These are phyloP conservation scores for Goniozus legneri DNA, from an alignment of 1,140 invertebrate genomes.

Conservation along the genomic window DNA sequence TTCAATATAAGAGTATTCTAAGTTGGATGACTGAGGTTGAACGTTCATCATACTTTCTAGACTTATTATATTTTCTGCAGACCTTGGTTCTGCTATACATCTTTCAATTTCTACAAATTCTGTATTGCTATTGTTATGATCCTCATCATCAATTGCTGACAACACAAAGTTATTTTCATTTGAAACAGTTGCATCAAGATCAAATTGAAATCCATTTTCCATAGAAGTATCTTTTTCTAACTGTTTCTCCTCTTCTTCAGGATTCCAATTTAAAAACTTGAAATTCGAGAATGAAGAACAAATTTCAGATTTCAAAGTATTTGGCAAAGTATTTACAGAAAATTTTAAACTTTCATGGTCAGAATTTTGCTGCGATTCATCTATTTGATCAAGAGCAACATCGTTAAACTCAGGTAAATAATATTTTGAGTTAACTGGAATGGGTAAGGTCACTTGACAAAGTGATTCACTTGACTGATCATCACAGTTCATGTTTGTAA, in stretches of 20 bases:
- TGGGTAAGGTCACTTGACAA: slow-evolving; percentile 33
- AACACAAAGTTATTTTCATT: no score
- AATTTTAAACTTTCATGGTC: no score
- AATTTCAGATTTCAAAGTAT: no score
- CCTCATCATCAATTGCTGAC: no score
- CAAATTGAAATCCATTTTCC: slow-evolving; percentile 35
- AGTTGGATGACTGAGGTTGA: slow-evolving; percentile 13
- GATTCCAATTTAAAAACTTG: slow-evolving; percentile 33
- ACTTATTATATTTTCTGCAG: slow-evolving; percentile 28
- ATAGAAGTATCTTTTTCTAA: slow-evolving; percentile 7
- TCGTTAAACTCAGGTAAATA: slow-evolving; percentile 31
- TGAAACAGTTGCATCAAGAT: slow-evolving; percentile 42
- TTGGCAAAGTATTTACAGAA: no score
- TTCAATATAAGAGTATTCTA: slow-evolving; percentile 71
- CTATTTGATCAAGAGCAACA: slow-evolving; percentile 21
- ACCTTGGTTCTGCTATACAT: slow-evolving; percentile 10
- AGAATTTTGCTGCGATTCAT: no score
- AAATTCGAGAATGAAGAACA: slow-evolving; percentile 30
- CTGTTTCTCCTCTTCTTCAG: slow-evolving; percentile 27
- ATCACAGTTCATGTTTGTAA: slow-evolving; percentile 36
- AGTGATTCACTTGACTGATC: slow-evolving; percentile 42
- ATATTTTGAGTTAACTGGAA: slow-evolving; percentile 31
- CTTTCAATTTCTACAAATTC: no score
- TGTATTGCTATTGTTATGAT: no score
- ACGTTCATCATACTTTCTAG: slow-evolving; percentile 40